These are phyloP conservation scores for Corythaeola cristata DNA, from an alignment of 2,113 vertebrate genomes.

Conservation along the genomic window DNA sequence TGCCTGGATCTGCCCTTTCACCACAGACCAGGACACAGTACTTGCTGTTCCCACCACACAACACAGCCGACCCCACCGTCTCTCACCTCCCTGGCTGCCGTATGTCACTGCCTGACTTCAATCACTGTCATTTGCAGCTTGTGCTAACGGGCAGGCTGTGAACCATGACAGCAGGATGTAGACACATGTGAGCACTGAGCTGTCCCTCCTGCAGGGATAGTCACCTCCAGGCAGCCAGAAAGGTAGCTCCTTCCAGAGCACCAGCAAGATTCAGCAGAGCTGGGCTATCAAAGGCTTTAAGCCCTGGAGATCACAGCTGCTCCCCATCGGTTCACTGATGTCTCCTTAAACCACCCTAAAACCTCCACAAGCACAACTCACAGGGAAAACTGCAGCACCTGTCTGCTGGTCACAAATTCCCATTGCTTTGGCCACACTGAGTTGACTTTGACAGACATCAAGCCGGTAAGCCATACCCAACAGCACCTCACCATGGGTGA, in stretches of 20 bases:
- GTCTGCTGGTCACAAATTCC: background rate
- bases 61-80: accelerated
- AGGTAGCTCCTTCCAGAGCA: background rate
- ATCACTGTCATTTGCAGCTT: background rate
- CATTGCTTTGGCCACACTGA: background rate
- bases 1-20: background rate
- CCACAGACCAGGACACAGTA: background rate
- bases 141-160: background rate
- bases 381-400: background rate
- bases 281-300: background rate
- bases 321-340: background rate
- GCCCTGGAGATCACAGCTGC: background rate
- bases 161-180: accelerated
- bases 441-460: background rate
- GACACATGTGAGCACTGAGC: background rate
- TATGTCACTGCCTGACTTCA: background rate
- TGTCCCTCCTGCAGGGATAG: background rate
- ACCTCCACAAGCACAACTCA: accelerated
- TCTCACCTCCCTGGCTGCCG: background rate
- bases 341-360: background rate
- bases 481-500: background rate
- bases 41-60: background rate
- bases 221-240: background rate
- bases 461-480: background rate
- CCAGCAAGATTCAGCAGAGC: background rate